Percentiles rank a stretch among this genome's conserved stretches.
Conservation (phyloP, 37 sponge, comb jelly and placozoan genomes). For the Geodia barretti region DNA sequence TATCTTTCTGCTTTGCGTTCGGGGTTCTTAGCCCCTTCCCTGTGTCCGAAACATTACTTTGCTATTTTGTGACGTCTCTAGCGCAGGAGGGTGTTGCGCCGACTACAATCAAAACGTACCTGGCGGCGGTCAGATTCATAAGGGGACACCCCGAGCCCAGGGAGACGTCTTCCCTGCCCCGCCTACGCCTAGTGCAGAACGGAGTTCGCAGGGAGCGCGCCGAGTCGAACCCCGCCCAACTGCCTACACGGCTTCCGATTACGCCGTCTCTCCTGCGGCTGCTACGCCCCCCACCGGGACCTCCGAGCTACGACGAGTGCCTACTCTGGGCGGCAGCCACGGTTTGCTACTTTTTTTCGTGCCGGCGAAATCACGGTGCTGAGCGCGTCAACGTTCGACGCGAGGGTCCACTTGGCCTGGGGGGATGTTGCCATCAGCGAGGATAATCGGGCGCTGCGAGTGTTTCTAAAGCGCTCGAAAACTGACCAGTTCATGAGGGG, state of each 20-base stretch:
- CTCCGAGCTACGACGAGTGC: not conserved
- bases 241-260: conserved; percentile 34
- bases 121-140: conserved; percentile 40
- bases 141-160: conserved; percentile 46
- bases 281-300: not conserved
- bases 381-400: not conserved
- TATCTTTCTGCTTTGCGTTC: not conserved
- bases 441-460: not conserved
- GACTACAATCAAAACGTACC: conserved; percentile 33
- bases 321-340: conserved; percentile 49
- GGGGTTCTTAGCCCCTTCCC: conserved; percentile 28
- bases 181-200: conserved; percentile 27
- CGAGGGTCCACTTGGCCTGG: not conserved
- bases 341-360: conserved; percentile 31
- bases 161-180: conserved; percentile 31
- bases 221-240: not conserved
- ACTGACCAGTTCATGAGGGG: conserved; percentile 42
- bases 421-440: conserved; percentile 9
- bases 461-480: conserved; percentile 32
- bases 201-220: conserved; percentile 26
- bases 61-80: conserved; percentile 13
- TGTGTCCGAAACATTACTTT: conserved; percentile 13
- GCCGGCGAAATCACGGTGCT: conserved; percentile 39
- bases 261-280: conserved; percentile 30
- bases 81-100: not conserved